Percentiles rank a stretch among this genome's conserved stretches.
Conservation (phyloP, 2,113 vertebrate species). For the Sylvietta virens region DNA sequence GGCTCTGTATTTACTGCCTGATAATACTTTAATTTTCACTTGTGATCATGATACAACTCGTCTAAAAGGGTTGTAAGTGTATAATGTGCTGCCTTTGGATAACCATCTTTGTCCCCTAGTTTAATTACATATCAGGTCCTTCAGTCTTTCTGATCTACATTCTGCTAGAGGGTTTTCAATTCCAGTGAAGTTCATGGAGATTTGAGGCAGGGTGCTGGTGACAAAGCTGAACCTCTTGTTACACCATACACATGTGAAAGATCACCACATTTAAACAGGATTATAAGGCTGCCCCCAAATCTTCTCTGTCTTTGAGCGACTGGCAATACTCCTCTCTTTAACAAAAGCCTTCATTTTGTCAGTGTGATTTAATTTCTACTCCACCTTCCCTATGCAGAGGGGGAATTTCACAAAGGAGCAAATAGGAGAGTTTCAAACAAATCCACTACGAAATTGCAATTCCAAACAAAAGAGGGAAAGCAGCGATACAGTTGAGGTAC, state of each 20-base stretch:
- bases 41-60: neutral
- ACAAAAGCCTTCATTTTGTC: neutral
- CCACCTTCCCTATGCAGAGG: neutral
- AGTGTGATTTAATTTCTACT: neutral
- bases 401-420: neutral
- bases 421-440: neutral
- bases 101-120: neutral
- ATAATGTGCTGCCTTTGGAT: neutral
- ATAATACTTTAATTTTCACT: neutral
- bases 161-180: neutral
- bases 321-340: neutral
- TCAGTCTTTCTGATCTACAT: neutral
- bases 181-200: neutral
- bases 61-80: neutral
- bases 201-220: neutral
- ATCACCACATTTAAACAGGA: neutral
- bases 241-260: neutral
- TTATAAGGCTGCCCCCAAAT: neutral
- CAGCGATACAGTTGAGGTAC: neutral
- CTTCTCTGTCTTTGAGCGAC: neutral
- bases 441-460: fast-evolving
- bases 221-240: neutral
- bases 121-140: neutral
- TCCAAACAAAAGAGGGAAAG: neutral
- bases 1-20: neutral